Conservation (phyloP, 2,888 invertebrate genomes). For the Euproctis similis region DNA sequence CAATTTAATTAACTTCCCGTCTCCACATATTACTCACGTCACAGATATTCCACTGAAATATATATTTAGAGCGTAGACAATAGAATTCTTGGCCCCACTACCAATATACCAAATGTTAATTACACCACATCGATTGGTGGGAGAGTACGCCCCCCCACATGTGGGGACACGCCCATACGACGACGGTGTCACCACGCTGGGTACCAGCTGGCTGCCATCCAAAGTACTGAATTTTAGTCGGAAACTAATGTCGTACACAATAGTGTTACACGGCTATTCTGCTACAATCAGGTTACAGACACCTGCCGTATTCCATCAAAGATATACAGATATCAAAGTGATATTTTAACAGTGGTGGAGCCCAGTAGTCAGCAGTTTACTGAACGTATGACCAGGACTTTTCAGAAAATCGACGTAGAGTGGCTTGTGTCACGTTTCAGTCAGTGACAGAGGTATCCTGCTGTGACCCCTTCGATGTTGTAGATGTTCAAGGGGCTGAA, state of each 20-base stretch:
- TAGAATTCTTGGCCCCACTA: not conserved
- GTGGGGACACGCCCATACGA: slow-evolving; percentile 32
- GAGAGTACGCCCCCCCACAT: slow-evolving; percentile 15
- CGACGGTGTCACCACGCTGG: slow-evolving; percentile 22
- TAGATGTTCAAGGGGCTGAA: too few relatives aligned
- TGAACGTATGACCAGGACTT: too few relatives aligned
- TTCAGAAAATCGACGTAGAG: too few relatives aligned
- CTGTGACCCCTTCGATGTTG: too few relatives aligned
- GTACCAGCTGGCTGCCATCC: slow-evolving; percentile 23
- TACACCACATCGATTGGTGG: slow-evolving; percentile 18
- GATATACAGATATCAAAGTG: too few relatives aligned
- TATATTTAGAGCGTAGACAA: not conserved
- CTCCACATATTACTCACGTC: too few relatives aligned
- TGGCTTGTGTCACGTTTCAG: too few relatives aligned
- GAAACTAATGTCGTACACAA: slow-evolving; percentile 3
- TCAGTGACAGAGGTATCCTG: too few relatives aligned
- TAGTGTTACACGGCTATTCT: not conserved
- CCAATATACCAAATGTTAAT: slow-evolving; percentile 15
- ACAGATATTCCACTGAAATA: too few relatives aligned
- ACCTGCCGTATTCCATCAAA: slow-evolving; percentile 1
- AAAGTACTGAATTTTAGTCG: slow-evolving; percentile 6
- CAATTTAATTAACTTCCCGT: too few relatives aligned
- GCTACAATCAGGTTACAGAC: slow-evolving; percentile 1
- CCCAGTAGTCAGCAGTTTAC: too few relatives aligned
- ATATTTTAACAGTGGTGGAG: too few relatives aligned